phyloP scores from a whole-genome alignment of 2,888 invertebrate genomes.

The Pteria penguin region DNA sequence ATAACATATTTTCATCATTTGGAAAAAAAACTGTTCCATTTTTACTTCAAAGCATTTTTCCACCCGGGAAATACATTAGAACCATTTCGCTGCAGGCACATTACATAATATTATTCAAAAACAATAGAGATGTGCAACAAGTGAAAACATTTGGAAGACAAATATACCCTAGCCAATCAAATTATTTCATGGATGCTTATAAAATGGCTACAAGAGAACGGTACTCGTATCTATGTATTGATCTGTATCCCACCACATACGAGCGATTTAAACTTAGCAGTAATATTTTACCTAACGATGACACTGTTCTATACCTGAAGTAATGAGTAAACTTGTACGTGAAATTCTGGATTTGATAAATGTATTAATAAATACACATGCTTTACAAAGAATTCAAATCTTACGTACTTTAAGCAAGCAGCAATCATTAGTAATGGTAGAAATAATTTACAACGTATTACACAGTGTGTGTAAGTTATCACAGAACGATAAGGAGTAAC shows the following conservation, averaged over 20 bases:
- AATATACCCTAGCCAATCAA: conserved; percentile 39
- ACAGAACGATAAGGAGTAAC: conserved; percentile 36
- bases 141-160: conserved; percentile 44
- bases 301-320: conserved; percentile 23
- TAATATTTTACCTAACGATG: conserved; percentile 39
- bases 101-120: conserved; percentile 41
- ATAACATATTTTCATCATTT: conserved; percentile 35
- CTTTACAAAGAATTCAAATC: conserved; percentile 22
- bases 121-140: conserved; percentile 42
- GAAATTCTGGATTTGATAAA: conserved; percentile 21
- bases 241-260: conserved; percentile 36
- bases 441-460: conserved; percentile 48
- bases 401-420: conserved; percentile 17
- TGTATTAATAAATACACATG: conserved; percentile 24
- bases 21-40: conserved; percentile 16
- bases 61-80: conserved; percentile 21
- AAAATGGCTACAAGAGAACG: conserved; percentile 26
- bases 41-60: conserved; percentile 33
- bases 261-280: conserved; percentile 30
- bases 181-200: conserved; percentile 48
- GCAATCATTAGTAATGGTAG: conserved; percentile 36
- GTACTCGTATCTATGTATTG: conserved; percentile 32
- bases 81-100: conserved; percentile 33
- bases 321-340: background rate
- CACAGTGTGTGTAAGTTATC: conserved; percentile 35